These are phyloP conservation scores for Andinoacara biseriatus DNA, from an alignment of 2,113 vertebrate genomes.

Conservation along the genomic window DNA sequence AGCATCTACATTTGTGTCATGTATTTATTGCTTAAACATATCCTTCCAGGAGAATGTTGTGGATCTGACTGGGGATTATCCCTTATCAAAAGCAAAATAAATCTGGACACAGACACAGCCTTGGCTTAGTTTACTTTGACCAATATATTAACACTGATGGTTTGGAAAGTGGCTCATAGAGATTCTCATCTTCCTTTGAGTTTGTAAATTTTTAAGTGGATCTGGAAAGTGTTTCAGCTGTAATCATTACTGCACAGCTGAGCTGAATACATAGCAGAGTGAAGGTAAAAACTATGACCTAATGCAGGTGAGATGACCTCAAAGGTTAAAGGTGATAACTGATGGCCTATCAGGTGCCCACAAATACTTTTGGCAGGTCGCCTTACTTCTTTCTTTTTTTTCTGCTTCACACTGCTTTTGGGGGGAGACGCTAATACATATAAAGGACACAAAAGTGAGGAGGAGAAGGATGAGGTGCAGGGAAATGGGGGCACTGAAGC, in stretches of 20 bases:
- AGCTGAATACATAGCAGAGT: not conserved
- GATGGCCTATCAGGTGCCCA: not conserved
- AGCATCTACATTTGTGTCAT: not conserved
- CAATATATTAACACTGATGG: not conserved
- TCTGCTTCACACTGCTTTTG: not conserved
- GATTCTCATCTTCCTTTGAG: not conserved
- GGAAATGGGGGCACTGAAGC: conserved; percentile 14
- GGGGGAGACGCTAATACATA: not conserved
- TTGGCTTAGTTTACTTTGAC: not conserved
- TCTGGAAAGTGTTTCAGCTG: not conserved
- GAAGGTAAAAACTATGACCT: not conserved
- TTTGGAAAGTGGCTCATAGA: not conserved
- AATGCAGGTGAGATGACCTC: not conserved
- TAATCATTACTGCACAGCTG: not conserved
- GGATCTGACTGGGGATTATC: not conserved
- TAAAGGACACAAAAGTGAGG: not conserved
- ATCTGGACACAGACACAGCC: not conserved
- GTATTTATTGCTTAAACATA: not conserved
- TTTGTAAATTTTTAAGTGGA: not conserved
- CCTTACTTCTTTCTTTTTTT: not conserved
- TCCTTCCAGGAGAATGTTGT: not conserved
- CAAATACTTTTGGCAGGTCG: not conserved
- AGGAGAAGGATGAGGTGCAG: not conserved
- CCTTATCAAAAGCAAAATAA: not conserved
- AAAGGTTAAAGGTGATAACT: conserved; percentile 37